A percentile compares a stretch with the other conserved stretches of the same genome.
Evolutionary conservation across 1,140 invertebrate species (phyloP).

Genomic region (Drosophila paulistorum): DNA sequence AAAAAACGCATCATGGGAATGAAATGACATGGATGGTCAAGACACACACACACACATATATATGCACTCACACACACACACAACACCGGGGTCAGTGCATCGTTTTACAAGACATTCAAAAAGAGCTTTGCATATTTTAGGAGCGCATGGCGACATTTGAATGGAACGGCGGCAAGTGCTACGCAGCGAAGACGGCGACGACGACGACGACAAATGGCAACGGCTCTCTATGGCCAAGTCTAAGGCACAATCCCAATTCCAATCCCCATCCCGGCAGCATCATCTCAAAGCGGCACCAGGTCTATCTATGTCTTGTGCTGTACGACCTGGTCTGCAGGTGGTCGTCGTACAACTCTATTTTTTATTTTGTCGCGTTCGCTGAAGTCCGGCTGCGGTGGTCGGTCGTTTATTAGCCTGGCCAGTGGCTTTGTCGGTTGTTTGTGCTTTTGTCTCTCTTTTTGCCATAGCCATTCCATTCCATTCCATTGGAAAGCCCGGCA

Average conservation of each 20-base stretch:
- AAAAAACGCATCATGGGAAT: constrained; percentile 20
- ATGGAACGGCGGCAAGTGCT: constrained; percentile 68
- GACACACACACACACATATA: too few species aligned
- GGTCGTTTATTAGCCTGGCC: constrained; percentile 54
- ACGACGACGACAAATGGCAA: constrained; percentile 62
- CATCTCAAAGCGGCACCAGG: neutral
- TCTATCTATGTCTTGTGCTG: neutral
- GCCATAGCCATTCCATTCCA: constrained; percentile 11
- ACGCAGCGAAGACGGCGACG: constrained; percentile 51
- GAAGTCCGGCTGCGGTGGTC: constrained; percentile 71
- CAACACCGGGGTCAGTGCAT: constrained; percentile 62
- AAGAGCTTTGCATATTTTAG: constrained; percentile 79
- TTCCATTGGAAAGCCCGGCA: constrained; percentile 45
- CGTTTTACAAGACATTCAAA: constrained; percentile 75
- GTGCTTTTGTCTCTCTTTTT: constrained; percentile 24
- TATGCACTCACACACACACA: too few species aligned
- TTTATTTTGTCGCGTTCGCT: constrained; percentile 79
- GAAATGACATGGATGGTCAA: constrained; percentile 10
- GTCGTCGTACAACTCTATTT: constrained; percentile 81
- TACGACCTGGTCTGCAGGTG: constrained; percentile 65
- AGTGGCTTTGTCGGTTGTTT: constrained; percentile 38
- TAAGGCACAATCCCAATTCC: constrained; percentile 28
- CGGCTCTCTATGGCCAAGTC: neutral
- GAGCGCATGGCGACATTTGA: constrained; percentile 70
- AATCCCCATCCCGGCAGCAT: constrained; percentile 3